Evolutionary conservation across 2,888 invertebrate species (phyloP).

Genomic region (Hoplodrina ambigua): DNA sequence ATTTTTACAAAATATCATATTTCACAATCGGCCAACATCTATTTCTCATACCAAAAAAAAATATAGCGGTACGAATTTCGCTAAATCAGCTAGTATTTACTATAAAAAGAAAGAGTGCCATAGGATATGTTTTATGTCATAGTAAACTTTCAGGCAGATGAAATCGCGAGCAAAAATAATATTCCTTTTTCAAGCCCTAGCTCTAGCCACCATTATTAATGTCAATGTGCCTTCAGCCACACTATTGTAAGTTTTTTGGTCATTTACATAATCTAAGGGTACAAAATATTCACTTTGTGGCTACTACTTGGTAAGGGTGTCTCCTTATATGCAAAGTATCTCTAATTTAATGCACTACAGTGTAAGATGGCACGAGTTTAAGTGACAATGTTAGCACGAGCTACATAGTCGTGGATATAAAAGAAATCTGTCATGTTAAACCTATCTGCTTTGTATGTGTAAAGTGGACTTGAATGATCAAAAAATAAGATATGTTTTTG

Average conservation of each 20-base stretch:
- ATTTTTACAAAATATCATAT: too few relatives aligned
- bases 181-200: neutral
- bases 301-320: slow-evolving; percentile 43
- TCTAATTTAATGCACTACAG: slow-evolving; percentile 43
- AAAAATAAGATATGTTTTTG: neutral
- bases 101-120: too few relatives aligned
- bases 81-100: too few relatives aligned
- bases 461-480: slow-evolving; percentile 13
- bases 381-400: slow-evolving; percentile 48
- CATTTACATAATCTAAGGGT: slow-evolving; percentile 34
- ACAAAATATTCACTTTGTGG: slow-evolving; percentile 22
- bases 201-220: neutral
- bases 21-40: too few relatives aligned
- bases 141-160: too few relatives aligned
- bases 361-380: slow-evolving; percentile 40
- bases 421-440: slow-evolving; percentile 17
- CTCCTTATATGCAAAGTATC: slow-evolving; percentile 50
- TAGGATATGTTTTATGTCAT: too few relatives aligned
- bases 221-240: neutral
- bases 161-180: neutral
- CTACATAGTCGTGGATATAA: slow-evolving; percentile 42
- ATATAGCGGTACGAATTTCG: too few relatives aligned
- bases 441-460: slow-evolving; percentile 1
- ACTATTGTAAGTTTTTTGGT: slow-evolving; percentile 9
- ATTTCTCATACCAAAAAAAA: too few relatives aligned